Evolutionary conservation across 2,888 invertebrate species (phyloP), one percentile per base, ranked within the genome.

Genomic region (Pollenia amentaria): DNA sequence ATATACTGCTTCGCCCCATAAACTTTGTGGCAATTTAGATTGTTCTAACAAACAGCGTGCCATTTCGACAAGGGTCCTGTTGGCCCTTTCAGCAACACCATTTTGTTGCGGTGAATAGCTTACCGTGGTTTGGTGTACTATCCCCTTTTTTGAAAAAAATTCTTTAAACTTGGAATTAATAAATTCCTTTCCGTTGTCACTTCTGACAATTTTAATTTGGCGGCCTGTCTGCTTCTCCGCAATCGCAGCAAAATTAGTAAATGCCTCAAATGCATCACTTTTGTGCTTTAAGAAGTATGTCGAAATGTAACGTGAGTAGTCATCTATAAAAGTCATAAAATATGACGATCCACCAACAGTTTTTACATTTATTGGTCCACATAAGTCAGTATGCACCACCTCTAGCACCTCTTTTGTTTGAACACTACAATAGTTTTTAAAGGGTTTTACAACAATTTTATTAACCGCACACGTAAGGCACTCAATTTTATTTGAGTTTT

Each of bases 361-460:
- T 40, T 18, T 64, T 10, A 21, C 42, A 44, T n/a, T n/a, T n/a
- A n/a, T n/a, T n/a, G n/a, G n/a, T n/a, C n/a, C n/a, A n/a, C n/a
- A n/a, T n/a, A n/a, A n/a, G n/a, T n/a, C n/a, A n/a, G n/a, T n/a
- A n/a, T n/a, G n/a, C n/a, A n/a, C n/a, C n/a, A n/a, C n/a, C 53
- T 64, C 75, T 42, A 76, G 51, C 1, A 76, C 12, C 18, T 76
- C 48, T 11, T 46, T 2, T n/a, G 62, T 62, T 51, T 62, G 62
- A 9, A 62, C 62, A 16, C 16, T 48, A 0, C n/a, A 14, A 48
- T 75, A 62, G n/a, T 4, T 75, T 75, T 21, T 46, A 14, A 38
- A 85, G 10, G 84, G 78, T 14, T 53, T 69, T 55, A 12, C n/a
- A 55, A 14, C 12, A 11, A 75, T 76, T 73, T 85, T 84, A 44